Base-by-base conservation (phyloP, 2,888 invertebrate genomes). In the Slavum lentiscoides region DNA sequence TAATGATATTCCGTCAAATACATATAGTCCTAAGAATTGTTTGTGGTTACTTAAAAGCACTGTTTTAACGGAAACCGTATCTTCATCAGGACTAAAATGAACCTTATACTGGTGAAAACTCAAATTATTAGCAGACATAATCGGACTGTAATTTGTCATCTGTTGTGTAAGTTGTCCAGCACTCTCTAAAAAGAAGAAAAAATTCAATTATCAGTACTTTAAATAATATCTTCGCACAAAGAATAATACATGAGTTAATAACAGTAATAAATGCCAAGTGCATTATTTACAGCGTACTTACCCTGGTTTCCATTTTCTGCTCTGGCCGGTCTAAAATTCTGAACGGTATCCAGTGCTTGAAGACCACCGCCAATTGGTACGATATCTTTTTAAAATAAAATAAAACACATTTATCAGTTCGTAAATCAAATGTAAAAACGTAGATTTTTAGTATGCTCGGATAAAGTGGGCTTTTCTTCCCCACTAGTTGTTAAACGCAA, bases 1-100 rank as follows among this genome's bases (percentile, higher is more conserved):
- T n/a, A 95, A 82, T 0, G 91, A 88, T 0, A 91, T 89, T 0
- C 94, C 94, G 86, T 94, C 94, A 86, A 93, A 95, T 1, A 94
- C 86, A 82, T 92, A 93, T 0, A 86, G 91, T 0, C 91, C 91
- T 13, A 93, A 85, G 0, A 84, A 85, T 0, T 88, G 86, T 7
- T 87, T 87, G 82, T 92, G 92, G 0, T 88, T 85, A 9, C 88
- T 87, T 1, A 94, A 83, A 4, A 93, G 86, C 0, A 86, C 88
- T 84, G 91, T 92, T 7, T 92, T 89, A 0, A 90, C 85, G 0
- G 85, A 84, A 0, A 91, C 91, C 58, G 89, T 87, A 82, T 94
- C 94, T 82, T 93, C 90, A 0, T 91, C 91, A 0, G 94, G 94
- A 0, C 87, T 85, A 84, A 93, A 91, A 83, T 93, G 92, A 0